Evolutionary conservation across 2,888 invertebrate species (phyloP).

Genomic region (Drosophila rellima): DNA sequence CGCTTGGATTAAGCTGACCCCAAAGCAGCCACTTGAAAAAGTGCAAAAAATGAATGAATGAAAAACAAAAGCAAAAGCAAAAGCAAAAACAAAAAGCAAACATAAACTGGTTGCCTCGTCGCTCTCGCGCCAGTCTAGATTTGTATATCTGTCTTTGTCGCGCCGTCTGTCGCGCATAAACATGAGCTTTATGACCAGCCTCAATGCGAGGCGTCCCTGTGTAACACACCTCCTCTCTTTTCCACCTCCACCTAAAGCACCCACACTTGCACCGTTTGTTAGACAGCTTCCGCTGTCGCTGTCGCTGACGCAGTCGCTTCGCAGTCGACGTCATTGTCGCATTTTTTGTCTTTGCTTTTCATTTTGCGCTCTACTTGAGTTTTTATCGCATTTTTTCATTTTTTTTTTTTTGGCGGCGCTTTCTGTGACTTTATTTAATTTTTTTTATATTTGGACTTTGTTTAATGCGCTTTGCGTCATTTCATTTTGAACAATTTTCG

Average conservation of each 20-base stretch:
- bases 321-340: conserved; percentile 27
- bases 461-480: conserved; percentile 79
- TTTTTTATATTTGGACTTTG: conserved; percentile 52
- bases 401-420: conserved; percentile 52
- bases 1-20: conserved; percentile 70
- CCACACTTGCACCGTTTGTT: conserved; percentile 26
- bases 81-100: conserved; percentile 26
- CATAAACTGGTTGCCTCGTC: conserved; percentile 59
- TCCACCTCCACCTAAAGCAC: conserved; percentile 5
- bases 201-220: conserved; percentile 63
- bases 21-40: conserved; percentile 56
- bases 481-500: conserved; percentile 66
- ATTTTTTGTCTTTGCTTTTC: conserved; percentile 54
- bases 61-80: conserved; percentile 12
- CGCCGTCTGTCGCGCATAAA: conserved; percentile 48
- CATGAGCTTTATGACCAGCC: conserved; percentile 72
- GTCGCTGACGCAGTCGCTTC: conserved; percentile 35
- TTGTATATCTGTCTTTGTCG: conserved; percentile 25
- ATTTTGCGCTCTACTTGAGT: conserved; percentile 64
- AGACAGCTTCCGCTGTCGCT: conserved; percentile 29
- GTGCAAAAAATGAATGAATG: conserved; percentile 36
- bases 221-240: conserved; percentile 25
- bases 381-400: conserved; percentile 53
- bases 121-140: conserved; percentile 11
- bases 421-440: conserved; percentile 50